These are phyloP conservation scores for Muntiacus reevesi DNA, from an alignment of 2,113 vertebrate genomes.

Conservation along the genomic window DNA sequence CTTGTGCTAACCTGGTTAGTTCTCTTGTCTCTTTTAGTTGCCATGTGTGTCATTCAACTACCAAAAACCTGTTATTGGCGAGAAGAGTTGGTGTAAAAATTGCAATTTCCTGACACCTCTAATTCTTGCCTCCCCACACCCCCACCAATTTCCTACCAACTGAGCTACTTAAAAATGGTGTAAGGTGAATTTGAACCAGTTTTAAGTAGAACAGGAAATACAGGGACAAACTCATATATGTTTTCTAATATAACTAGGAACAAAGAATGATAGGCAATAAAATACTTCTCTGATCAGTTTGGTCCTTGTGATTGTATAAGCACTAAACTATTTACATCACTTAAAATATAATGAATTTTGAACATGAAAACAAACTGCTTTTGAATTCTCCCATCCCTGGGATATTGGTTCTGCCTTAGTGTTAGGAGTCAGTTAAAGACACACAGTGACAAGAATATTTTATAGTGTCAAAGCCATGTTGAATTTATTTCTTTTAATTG, in stretches of 20 bases:
- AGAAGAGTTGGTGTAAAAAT: background rate
- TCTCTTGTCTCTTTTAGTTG: background rate
- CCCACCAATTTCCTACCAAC: background rate
- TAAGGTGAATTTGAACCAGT: background rate
- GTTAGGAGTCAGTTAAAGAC: conserved; percentile 6
- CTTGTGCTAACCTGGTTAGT: background rate
- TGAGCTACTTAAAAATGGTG: background rate
- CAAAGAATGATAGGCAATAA: background rate
- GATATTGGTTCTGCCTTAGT: background rate
- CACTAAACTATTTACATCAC: background rate
- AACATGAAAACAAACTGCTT: background rate
- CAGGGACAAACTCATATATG: background rate
- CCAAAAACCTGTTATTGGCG: background rate
- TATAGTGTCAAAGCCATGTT: conserved; percentile 41
- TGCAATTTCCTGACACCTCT: background rate
- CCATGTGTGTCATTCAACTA: background rate
- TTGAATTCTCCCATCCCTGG: background rate
- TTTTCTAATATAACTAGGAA: background rate
- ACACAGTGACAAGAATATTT: background rate
- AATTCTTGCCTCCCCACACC: background rate
- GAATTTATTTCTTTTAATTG: conserved; percentile 73
- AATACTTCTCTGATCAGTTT: background rate
- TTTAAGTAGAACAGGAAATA: background rate
- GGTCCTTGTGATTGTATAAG: background rate
- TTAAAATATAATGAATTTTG: conserved; percentile 24